Percentiles rank a stretch among this genome's conserved stretches.
Conservation (phyloP, 2,113 vertebrate genomes). For the Sinosuthora webbiana region DNA sequence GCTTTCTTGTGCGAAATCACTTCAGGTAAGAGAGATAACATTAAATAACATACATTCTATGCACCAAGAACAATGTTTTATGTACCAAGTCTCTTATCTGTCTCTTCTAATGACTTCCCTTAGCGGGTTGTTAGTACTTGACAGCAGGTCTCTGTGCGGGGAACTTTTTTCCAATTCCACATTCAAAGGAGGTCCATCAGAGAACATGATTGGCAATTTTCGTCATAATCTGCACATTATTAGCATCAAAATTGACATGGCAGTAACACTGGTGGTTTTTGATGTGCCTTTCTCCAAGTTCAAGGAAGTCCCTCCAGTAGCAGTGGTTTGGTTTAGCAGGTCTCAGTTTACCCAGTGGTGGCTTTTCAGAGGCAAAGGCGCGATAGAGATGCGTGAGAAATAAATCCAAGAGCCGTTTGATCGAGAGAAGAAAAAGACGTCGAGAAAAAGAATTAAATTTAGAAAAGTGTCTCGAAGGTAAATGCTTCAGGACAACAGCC, state of each 20-base stretch:
- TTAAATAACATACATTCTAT: slow-evolving; percentile 91
- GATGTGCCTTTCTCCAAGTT: slow-evolving; percentile 89
- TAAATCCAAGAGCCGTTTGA: slow-evolving; percentile 54
- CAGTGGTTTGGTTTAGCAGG: slow-evolving; percentile 72
- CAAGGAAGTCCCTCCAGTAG: slow-evolving; percentile 86
- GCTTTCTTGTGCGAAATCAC: slow-evolving; percentile 83
- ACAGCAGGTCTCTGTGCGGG: slow-evolving; percentile 98
- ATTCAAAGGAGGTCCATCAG: slow-evolving; percentile 99
- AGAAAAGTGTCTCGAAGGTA: slow-evolving; percentile 52
- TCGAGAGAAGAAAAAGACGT: neutral
- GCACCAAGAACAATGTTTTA: slow-evolving; percentile 95
- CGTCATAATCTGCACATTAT: slow-evolving; percentile 99
- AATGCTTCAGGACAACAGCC: slow-evolving; percentile 45
- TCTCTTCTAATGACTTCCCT: slow-evolving; percentile 99
- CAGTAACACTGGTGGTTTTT: slow-evolving; percentile 87
- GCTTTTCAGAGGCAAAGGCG: slow-evolving; percentile 71
- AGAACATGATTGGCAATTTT: slow-evolving; percentile 99
- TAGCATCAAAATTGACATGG: slow-evolving; percentile 98
- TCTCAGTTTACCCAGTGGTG: slow-evolving; percentile 75
- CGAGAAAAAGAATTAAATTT: slow-evolving; percentile 19
- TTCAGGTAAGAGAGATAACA: slow-evolving; percentile 88
- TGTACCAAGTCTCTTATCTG: slow-evolving; percentile 97
- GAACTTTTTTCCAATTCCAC: slow-evolving; percentile 94
- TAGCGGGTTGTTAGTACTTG: slow-evolving; percentile 99
- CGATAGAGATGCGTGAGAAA: slow-evolving; percentile 61